A percentile compares a stretch with the other conserved stretches of the same genome.
phyloP scores from a whole-genome alignment of 2,888 invertebrate species.

The Panopea generosa region DNA sequence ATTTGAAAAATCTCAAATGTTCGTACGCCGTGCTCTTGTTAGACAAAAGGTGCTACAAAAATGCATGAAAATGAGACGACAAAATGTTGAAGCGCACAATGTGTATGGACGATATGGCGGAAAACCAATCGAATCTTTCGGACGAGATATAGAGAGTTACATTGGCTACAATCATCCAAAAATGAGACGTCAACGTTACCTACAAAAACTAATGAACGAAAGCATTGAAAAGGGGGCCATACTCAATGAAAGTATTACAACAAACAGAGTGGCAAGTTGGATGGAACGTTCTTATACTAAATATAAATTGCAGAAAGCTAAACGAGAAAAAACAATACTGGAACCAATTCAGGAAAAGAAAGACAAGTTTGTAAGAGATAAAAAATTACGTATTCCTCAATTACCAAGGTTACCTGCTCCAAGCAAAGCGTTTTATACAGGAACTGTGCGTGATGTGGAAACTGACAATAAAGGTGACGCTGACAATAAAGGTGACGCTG shows the following conservation, averaged over 20 bases:
- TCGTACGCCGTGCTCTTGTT: slow-evolving; percentile 66
- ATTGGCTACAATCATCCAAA: slow-evolving; percentile 73
- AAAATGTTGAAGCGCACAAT: slow-evolving; percentile 25
- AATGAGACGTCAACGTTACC: slow-evolving; percentile 64
- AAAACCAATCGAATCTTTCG: slow-evolving; percentile 67
- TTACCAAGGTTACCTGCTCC: slow-evolving; percentile 44
- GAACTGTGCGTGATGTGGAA: neutral
- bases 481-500: neutral
- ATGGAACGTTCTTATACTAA: slow-evolving; percentile 61
- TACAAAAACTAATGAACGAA: slow-evolving; percentile 63
- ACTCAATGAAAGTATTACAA: slow-evolving; percentile 52
- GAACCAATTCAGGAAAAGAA: slow-evolving; percentile 43
- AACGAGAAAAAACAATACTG: slow-evolving; percentile 41
- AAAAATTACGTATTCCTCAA: slow-evolving; percentile 1
- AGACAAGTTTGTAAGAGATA: neutral
- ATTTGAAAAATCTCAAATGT: slow-evolving; percentile 68
- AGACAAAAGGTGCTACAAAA: slow-evolving; percentile 71
- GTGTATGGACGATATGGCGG: slow-evolving; percentile 71
- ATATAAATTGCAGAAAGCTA: slow-evolving; percentile 46
- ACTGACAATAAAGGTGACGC: neutral
- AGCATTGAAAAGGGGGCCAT: slow-evolving; percentile 68
- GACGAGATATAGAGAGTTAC: slow-evolving; percentile 71
- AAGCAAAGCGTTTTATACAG: slow-evolving; percentile 41
- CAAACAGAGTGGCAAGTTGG: slow-evolving; percentile 57
- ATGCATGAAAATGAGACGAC: slow-evolving; percentile 73